phyloP scores from a whole-genome alignment of 2,113 vertebrate genomes.

The Leptocoma aspasia region DNA sequence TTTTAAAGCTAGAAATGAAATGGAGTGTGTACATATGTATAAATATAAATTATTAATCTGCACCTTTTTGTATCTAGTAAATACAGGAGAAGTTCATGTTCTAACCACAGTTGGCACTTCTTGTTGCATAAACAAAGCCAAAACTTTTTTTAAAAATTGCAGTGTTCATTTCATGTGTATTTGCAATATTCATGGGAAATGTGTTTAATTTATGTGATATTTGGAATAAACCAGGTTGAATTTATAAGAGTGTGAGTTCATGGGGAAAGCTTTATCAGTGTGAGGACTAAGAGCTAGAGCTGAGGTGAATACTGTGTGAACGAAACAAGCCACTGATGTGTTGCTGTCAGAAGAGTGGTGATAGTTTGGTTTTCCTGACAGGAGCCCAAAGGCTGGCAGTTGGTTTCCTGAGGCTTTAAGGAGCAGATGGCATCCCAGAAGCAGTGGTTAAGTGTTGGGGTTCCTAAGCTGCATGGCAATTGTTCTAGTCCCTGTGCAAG shows the following conservation, averaged over 20 bases:
- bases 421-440: not conserved
- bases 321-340: not conserved
- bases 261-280: not conserved
- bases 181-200: slow-evolving; percentile 67
- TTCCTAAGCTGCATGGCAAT: not conserved
- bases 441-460: not conserved
- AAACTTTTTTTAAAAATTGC: slow-evolving; percentile 64
- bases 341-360: not conserved
- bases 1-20: slow-evolving; percentile 62
- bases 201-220: slow-evolving; percentile 70
- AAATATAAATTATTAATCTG: slow-evolving; percentile 66
- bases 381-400: not conserved
- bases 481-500: accelerated
- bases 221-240: slow-evolving; percentile 69
- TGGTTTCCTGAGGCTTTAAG: not conserved
- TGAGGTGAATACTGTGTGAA: accelerated
- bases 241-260: slow-evolving; percentile 17
- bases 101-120: slow-evolving; percentile 63
- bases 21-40: slow-evolving; percentile 59
- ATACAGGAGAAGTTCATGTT: slow-evolving; percentile 61
- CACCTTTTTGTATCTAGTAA: slow-evolving; percentile 67
- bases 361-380: not conserved
- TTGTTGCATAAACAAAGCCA: slow-evolving; percentile 66
- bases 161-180: slow-evolving; percentile 68
- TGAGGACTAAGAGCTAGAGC: not conserved